These are phyloP conservation scores for Menura novaehollandiae DNA, from an alignment of 2,113 vertebrate genomes.

Conservation along the genomic window DNA sequence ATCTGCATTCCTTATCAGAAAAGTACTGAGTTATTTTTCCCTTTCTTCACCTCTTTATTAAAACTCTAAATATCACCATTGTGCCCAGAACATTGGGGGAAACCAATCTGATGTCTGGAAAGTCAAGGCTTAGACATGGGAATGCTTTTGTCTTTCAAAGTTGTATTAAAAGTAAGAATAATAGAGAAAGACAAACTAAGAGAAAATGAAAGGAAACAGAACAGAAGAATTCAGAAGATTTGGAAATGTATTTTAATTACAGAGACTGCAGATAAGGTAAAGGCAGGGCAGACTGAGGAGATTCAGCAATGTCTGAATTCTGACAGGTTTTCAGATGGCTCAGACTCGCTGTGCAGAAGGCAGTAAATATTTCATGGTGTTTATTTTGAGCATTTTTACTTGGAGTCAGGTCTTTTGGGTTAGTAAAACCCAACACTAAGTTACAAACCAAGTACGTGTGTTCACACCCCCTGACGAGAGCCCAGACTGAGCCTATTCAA, in stretches of 20 bases:
- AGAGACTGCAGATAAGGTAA: not conserved
- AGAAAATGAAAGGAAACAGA: not conserved
- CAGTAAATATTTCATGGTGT: slow-evolving; percentile 63
- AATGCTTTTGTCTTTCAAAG: not conserved
- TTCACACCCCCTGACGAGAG: not conserved
- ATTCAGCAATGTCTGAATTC: not conserved
- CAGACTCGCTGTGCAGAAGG: not conserved
- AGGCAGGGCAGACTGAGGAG: not conserved
- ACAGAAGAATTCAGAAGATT: not conserved
- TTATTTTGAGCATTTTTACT: slow-evolving; percentile 32
- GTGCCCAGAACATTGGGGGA: not conserved
- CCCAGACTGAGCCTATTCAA: not conserved
- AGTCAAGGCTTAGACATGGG: not conserved
- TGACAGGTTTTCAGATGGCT: not conserved
- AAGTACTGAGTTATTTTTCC: not conserved
- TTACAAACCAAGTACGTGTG: not conserved
- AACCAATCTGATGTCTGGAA: not conserved
- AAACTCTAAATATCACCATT: not conserved
- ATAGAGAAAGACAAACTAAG: not conserved
- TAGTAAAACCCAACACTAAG: not conserved
- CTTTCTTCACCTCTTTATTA: not conserved
- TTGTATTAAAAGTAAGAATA: not conserved
- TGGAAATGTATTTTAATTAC: not conserved
- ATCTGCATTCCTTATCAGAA: not conserved
- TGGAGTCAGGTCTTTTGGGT: not conserved